Base-by-base conservation (phyloP, 64 coral and sea anemone species). In the Montipora sp. region DNA sequence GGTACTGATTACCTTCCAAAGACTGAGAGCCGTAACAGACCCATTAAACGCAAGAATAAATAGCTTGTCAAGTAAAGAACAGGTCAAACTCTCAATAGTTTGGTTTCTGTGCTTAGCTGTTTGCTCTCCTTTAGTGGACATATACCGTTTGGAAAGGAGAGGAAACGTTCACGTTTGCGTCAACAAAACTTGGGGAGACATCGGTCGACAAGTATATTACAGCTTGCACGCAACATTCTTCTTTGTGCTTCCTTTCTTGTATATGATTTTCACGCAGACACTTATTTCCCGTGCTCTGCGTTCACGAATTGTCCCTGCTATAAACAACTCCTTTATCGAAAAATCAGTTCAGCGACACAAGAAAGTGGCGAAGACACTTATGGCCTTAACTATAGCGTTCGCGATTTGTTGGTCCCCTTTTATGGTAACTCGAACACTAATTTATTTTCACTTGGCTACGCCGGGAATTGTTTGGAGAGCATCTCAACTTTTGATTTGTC, bases 161-260 rank as follows among this genome's bases (percentile, higher is more conserved):
- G 44, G 61, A 51, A 21, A 71, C 47, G 82, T 3, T 16, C 1
- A 19, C 11, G 82, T 85, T 48, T 85, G 82, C 15, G 16, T 48
- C 18, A 85, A 85, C 13, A 85, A 19, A 13, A 84, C 44, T 48
- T 84, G 82, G 82, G 82, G 82, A 69, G 8, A 47, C 44, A 50
- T n/a, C 20, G 82, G 82, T 11, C 36, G 82, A 46, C 82, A 84
- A 71, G 45, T 85, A 12, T 85, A 85, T 9, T 85, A 85, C 82
- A 85, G 44, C 22, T 8, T 85, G 0, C 82, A 85, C 5, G 46
- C 82, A 19, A 49, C n/a, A 23, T 70, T 85, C 18, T 85, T 85
- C 82, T 85, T 85, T 16, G 36, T 23, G 1, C 0, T 71, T 47
- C 82, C 82, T 8, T 50, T 85, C 59, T 3, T 49, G 65, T 85